Percentiles rank a stretch among this genome's conserved stretches.
Conservation (phyloP, 2,797 vertebrate genomes). For the Aldrovandia affinis region DNA sequence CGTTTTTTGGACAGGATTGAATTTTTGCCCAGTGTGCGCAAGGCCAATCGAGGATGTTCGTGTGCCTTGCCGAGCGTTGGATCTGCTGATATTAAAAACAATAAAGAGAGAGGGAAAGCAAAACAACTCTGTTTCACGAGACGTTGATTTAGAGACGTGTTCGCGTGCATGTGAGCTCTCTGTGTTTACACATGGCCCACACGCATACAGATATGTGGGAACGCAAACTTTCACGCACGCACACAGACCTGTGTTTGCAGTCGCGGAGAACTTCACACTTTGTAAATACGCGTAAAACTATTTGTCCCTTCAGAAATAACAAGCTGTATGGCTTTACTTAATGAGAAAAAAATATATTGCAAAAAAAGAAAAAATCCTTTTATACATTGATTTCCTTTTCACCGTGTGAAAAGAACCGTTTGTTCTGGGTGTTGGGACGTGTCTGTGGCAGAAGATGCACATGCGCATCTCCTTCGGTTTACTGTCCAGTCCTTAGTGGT, state of each 20-base stretch:
- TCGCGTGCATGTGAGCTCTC: neutral
- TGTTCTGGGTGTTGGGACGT: neutral
- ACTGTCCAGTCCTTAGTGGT: neutral
- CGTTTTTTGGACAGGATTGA: neutral
- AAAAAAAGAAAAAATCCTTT: neutral
- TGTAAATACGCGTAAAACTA: conserved; percentile 1
- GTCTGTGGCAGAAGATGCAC: neutral
- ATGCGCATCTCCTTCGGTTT: neutral
- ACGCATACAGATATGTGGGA: neutral
- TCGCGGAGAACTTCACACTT: neutral
- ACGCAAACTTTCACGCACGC: neutral
- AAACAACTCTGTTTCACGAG: conserved; percentile 25
- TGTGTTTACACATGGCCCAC: neutral
- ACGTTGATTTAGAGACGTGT: conserved; percentile 13
- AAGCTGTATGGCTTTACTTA: neutral
- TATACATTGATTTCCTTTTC: neutral
- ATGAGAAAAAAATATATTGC: neutral
- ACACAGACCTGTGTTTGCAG: neutral
- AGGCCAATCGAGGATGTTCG: neutral
- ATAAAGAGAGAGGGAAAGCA: conserved; percentile 1
- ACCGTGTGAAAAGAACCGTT: neutral
- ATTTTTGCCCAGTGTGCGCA: conserved; percentile 11
- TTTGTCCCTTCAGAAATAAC: conserved; percentile 1
- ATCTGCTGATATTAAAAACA: neutral
- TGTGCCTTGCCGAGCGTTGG: conserved; percentile 1